These are phyloP conservation scores for Caenorhabditis macrosperma DNA, from an alignment of 2,888 invertebrate species.

Conservation along the genomic window DNA sequence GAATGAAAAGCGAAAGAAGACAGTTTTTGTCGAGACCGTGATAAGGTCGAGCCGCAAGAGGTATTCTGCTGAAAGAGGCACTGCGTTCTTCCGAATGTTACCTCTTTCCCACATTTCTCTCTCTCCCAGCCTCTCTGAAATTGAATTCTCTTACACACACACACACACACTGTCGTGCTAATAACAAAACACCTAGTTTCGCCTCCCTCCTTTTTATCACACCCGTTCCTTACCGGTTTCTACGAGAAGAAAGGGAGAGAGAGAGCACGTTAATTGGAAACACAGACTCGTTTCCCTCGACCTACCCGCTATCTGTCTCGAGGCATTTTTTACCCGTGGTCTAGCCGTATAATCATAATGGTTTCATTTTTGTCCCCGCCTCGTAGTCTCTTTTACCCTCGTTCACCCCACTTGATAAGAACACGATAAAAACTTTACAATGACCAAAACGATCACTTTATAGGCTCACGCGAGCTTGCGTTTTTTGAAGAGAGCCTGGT, in stretches of 20 bases:
- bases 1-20: conserved; percentile 1
- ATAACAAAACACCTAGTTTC: conserved; percentile 44
- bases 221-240: conserved; percentile 56
- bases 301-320: conserved; percentile 33
- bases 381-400: conserved; percentile 16
- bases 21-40: conserved; percentile 7
- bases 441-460: conserved; percentile 25
- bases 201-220: conserved; percentile 36
- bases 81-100: too few relatives aligned
- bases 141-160: conserved; percentile 11
- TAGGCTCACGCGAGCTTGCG: conserved; percentile 4
- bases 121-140: conserved; percentile 24
- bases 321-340: conserved; percentile 35
- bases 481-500: conserved; percentile 7
- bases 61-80: conserved; percentile 30
- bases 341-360: conserved; percentile 46
- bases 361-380: conserved; percentile 23
- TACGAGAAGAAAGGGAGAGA: background rate
- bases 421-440: conserved; percentile 44
- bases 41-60: conserved; percentile 23
- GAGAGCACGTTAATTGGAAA: background rate
- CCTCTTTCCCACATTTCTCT: background rate
- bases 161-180: conserved; percentile 11
- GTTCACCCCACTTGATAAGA: conserved; percentile 49
- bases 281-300: conserved; percentile 17